Evolutionary conservation across 2,888 invertebrate species (phyloP), one percentile per base, ranked within the genome.

Genomic region (Myopa tessellatipennis): DNA sequence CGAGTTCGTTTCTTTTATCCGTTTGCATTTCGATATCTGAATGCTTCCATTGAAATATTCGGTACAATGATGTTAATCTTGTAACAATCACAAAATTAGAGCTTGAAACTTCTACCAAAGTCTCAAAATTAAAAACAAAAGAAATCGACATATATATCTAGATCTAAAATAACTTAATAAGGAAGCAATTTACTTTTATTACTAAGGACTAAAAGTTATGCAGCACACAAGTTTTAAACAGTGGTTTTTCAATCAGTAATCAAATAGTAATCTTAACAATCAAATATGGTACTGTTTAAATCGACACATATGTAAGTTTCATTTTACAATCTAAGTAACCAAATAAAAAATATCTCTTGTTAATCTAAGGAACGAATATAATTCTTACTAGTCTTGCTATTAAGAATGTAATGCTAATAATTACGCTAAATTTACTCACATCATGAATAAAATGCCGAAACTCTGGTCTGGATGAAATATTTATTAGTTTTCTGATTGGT

Each of bases 391-490:
- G 71, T 72, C 18, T 50, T 65, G 34, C 65, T 36, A 36, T 14
- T 14, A 79, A 75, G 52, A 74, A 75, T 38, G 63, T 52, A 67
- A 63, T 38, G 69, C 69, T 50, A 55, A 65, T 55, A 61, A 78
- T 81, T 77, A 65, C 63, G 77, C 80, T 78, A 85, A 84, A 84
- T 86, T 88, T 89, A 89, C 89, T 89, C 89, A 89, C 89, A 88
- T 89, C 89, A 85, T 89, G 88, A 85, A 89, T 84, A 86, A 89
- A 89, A 87, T 89, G 89, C 86, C 89, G 89, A 84, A 89, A 89
- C 88, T 89, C 89, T 85, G 89, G 89, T 87, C 89, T 88, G 87
- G 89, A 88, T 87, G 89, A 89, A 80, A 89, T 88, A 88, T 89
- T 89, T 86, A 87, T 87, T 85, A 89, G 84, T 89, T 89, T 89